Evolutionary conservation across 2,113 vertebrate species (phyloP).

Genomic region (Pomatostomus ruficeps): DNA sequence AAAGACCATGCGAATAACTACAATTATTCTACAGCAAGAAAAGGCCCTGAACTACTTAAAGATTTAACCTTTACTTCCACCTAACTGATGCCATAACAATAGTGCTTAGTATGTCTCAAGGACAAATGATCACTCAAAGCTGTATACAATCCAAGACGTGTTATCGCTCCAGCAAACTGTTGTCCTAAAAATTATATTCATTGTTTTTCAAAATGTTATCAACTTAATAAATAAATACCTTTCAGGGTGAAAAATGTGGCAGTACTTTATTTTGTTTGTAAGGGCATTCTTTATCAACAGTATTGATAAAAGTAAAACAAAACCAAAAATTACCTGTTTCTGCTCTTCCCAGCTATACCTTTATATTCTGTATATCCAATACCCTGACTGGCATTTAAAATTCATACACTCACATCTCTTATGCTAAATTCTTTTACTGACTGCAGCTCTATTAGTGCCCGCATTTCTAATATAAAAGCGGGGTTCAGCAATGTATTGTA

Average conservation of each 20-base stretch:
- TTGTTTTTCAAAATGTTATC: constrained; percentile 91
- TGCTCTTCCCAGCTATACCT: constrained; percentile 31
- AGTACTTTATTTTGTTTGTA: constrained; percentile 69
- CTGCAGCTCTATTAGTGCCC: constrained; percentile 7
- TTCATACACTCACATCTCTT: neutral
- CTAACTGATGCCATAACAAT: constrained; percentile 74
- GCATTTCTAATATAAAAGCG: neutral
- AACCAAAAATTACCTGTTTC: constrained; percentile 63
- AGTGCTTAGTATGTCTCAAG: constrained; percentile 74
- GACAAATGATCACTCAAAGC: constrained; percentile 77
- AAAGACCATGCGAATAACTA: constrained; percentile 13
- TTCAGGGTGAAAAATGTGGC: constrained; percentile 75
- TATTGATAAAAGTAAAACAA: constrained; percentile 74
- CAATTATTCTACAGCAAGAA: constrained; percentile 61
- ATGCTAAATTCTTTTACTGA: constrained; percentile 22
- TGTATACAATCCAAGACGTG: constrained; percentile 73
- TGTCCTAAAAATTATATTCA: constrained; percentile 91
- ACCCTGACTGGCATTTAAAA: constrained; percentile 25
- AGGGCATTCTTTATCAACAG: constrained; percentile 76
- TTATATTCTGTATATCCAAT: constrained; percentile 30
- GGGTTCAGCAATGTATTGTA: neutral
- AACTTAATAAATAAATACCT: constrained; percentile 90
- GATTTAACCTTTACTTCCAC: constrained; percentile 74
- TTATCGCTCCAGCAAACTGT: constrained; percentile 79
- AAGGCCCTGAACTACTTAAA: constrained; percentile 62